These are phyloP conservation scores for Clinocottus analis DNA, from an alignment of 2,113 vertebrate species.

Conservation along the genomic window DNA sequence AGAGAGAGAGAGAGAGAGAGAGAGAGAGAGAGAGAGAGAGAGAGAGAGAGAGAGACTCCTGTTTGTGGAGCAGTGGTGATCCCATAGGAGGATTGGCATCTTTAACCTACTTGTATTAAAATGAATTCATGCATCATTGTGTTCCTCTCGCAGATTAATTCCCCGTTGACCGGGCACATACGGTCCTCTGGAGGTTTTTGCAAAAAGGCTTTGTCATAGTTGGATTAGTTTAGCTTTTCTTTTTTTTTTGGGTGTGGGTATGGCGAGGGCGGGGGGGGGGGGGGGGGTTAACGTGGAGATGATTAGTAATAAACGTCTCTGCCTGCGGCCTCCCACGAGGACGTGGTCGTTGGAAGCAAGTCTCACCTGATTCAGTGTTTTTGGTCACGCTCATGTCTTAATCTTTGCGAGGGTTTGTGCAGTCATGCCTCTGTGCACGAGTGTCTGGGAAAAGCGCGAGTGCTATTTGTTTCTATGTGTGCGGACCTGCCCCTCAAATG, in stretches of 20 bases:
- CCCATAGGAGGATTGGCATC: conserved; percentile 38
- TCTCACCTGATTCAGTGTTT: conserved; percentile 53
- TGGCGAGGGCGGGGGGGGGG: too few relatives aligned
- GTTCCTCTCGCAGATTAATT: conserved; percentile 53
- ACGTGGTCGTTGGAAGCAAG: conserved; percentile 43
- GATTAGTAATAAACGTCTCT: conserved; percentile 55
- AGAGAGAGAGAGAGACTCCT: background rate
- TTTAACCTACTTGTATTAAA: conserved; percentile 61
- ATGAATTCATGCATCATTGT: conserved; percentile 50
- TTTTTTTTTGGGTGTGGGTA: background rate
- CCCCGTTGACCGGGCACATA: conserved; percentile 39
- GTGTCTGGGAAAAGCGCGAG: conserved; percentile 24
- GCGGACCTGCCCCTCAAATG: conserved; percentile 44
- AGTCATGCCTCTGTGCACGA: conserved; percentile 14
- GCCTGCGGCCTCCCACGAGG: conserved; percentile 55
- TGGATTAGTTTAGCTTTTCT: conserved; percentile 36
- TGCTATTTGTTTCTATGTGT: conserved; percentile 38
- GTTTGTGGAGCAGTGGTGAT: conserved; percentile 19
- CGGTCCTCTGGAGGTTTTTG: conserved; percentile 46
- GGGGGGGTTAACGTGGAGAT: conserved; percentile 27
- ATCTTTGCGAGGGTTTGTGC: conserved; percentile 42
- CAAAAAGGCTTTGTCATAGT: conserved; percentile 59
- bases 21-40: background rate
- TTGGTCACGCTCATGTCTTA: conserved; percentile 30
- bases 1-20: background rate